These are phyloP conservation scores for Nephila pilipes DNA, from an alignment of 1,140 invertebrate genomes.

Conservation along the genomic window DNA sequence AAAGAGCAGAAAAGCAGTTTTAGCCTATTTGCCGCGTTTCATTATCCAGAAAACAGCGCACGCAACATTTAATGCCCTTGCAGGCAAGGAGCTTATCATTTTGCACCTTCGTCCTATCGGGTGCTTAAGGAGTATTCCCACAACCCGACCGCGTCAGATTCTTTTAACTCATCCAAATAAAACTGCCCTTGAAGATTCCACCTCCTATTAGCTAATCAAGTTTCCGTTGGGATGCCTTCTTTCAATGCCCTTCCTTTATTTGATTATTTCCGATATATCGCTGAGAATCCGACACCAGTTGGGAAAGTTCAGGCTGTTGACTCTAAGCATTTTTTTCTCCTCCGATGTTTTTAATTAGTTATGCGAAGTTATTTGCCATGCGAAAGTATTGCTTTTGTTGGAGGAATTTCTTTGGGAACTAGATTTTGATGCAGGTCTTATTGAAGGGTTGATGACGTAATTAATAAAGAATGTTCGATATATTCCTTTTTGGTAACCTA, in stretches of 20 bases:
- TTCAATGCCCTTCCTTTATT: slow-evolving; percentile 14
- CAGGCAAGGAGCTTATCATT: slow-evolving; percentile 36
- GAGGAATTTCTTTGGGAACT: background rate
- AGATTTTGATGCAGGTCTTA: background rate
- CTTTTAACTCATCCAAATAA: slow-evolving; percentile 53
- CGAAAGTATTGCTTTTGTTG: background rate
- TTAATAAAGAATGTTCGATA: background rate
- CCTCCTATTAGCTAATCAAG: slow-evolving; percentile 46
- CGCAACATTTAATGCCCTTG: slow-evolving; percentile 57
- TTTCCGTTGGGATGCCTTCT: slow-evolving; percentile 28
- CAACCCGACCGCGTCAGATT: background rate
- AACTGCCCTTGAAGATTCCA: slow-evolving; percentile 5
- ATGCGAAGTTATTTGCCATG: background rate
- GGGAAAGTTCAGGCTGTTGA: slow-evolving; percentile 5
- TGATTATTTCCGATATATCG: slow-evolving; percentile 37
- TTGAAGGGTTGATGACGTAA: background rate
- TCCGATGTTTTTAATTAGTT: background rate
- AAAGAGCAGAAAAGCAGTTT: slow-evolving; percentile 70
- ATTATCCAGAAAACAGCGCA: slow-evolving; percentile 69
- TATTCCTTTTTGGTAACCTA: too few species aligned
- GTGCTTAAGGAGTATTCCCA: slow-evolving; percentile 27
- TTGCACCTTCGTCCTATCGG: background rate
- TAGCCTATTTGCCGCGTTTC: slow-evolving; percentile 71
- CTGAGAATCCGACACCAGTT: slow-evolving; percentile 11
- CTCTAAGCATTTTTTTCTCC: background rate